Evolutionary conservation across 2,113 vertebrate genomes (phyloP).

Genomic region (Hypanus sabinus): DNA sequence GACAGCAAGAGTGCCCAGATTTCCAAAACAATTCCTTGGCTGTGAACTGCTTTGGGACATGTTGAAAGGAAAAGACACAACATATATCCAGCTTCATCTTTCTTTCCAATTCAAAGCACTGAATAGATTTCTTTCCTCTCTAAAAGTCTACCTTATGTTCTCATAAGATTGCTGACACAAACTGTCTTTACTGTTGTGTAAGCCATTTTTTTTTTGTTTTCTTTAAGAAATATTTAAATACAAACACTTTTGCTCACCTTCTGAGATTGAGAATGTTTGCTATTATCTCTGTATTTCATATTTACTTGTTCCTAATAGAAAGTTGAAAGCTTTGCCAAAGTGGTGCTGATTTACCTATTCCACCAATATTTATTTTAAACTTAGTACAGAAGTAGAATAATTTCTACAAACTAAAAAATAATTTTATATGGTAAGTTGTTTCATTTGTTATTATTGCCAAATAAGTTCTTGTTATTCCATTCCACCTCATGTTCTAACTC

Average conservation of each 20-base stretch:
- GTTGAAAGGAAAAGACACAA: not conserved
- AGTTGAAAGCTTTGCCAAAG: not conserved
- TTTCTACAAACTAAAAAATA: not conserved
- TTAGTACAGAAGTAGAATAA: not conserved
- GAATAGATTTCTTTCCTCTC: not conserved
- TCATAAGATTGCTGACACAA: not conserved
- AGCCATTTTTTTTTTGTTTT: not conserved
- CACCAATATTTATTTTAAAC: not conserved
- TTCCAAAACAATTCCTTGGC: not conserved
- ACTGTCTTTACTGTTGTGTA: not conserved
- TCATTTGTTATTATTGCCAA: no score
- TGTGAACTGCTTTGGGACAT: not conserved
- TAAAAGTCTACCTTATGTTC: not conserved
- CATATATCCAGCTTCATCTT: not conserved
- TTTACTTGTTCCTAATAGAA: not conserved
- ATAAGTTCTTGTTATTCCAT: not conserved
- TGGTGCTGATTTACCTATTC: not conserved
- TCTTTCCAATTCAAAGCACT: not conserved
- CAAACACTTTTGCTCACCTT: not conserved
- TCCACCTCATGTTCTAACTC: not conserved
- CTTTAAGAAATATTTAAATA: not conserved
- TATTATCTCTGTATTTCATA: not conserved
- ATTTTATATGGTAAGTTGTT: not conserved
- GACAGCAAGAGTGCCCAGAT: not conserved
- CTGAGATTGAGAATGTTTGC: not conserved